Evolutionary conservation across 2,113 vertebrate species (phyloP), one percentile per base, ranked within the genome.

Genomic region (Carassius gibelio): DNA sequence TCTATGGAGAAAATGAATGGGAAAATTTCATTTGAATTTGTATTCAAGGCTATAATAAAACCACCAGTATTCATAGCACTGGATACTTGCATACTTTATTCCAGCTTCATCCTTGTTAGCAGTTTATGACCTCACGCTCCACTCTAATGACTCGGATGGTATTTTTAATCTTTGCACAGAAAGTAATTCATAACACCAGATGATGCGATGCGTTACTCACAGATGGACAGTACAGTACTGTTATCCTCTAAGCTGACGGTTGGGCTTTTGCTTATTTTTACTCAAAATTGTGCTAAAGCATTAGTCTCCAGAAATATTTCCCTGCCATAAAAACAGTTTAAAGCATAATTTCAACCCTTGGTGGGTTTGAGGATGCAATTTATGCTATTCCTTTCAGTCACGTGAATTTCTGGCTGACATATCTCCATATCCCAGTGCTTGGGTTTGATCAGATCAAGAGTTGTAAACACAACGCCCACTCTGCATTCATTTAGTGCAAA

Each of bases 181-280:
- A 17, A 75, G 57, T 64, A 45, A 75, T 64, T 84, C 34, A 50
- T 81, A 81, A 81, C 79, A 81, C 38, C 79, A 81, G 62, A 81
- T 50, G 79, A 81, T 19, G 62, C 69, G 42, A 68, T 81, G 26
- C 13, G 61, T 34, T 66, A 50, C 79, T 81, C 79, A 52, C 45
- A 81, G 79, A 68, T 81, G 79, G 62, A 34, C 62, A 52, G 23
- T 52, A 34, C 42, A 52, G 23, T 52, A 34, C 8, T 52, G n/a
- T 81, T 19, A 48, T 48, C 19, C 36, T 23, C 30, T 6, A 14
- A n/a, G 14, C 38, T 62, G 1, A 81, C 36, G 19, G 77, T 66
- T 50, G 52, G 50, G 68, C 15, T 68, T 17, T 17, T 34, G 8
- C 15, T 19, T 48, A 15, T 52, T 75, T 68, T 68, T 34, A 17